Evolutionary conservation across 2,797 vertebrate species (phyloP).

Genomic region (Nannoperca australis): DNA sequence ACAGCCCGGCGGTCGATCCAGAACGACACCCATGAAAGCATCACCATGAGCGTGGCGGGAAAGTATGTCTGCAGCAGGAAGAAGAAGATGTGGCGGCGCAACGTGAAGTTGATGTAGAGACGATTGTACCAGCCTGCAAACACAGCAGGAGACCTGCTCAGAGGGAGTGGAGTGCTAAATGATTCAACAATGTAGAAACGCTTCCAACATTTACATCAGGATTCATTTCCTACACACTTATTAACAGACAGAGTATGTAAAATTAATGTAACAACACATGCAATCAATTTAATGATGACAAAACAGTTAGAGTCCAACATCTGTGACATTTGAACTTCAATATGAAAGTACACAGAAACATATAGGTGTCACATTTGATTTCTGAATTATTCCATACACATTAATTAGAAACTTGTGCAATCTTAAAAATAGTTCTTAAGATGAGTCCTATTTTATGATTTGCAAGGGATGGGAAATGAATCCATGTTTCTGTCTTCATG

Average conservation of each 20-base stretch:
- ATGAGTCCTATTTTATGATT: neutral
- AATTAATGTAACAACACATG: neutral
- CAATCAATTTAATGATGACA: neutral
- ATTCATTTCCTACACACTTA: neutral
- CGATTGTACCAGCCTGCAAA: slow-evolving; percentile 96
- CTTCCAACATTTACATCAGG: neutral
- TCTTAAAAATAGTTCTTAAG: too few species aligned
- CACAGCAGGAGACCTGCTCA: slow-evolving; percentile 13
- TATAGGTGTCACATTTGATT: too few species aligned
- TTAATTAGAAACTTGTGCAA: neutral
- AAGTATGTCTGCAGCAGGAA: slow-evolving; percentile 98
- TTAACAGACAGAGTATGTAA: neutral
- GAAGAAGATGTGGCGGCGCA: slow-evolving; percentile 96
- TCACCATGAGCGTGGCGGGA: slow-evolving; percentile 95
- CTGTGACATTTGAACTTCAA: neutral
- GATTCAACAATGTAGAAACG: neutral
- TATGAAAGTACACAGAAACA: neutral
- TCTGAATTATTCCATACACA: neutral
- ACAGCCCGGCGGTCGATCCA: slow-evolving; percentile 97
- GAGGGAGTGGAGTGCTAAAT: neutral
- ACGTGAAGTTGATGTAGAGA: slow-evolving; percentile 95
- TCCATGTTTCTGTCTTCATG: neutral
- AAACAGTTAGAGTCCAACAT: neutral
- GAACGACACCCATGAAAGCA: slow-evolving; percentile 98
- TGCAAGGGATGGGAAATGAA: neutral